These are phyloP conservation scores for Metopia argyrocephala DNA, from an alignment of 2,888 invertebrate species.

Conservation along the genomic window DNA sequence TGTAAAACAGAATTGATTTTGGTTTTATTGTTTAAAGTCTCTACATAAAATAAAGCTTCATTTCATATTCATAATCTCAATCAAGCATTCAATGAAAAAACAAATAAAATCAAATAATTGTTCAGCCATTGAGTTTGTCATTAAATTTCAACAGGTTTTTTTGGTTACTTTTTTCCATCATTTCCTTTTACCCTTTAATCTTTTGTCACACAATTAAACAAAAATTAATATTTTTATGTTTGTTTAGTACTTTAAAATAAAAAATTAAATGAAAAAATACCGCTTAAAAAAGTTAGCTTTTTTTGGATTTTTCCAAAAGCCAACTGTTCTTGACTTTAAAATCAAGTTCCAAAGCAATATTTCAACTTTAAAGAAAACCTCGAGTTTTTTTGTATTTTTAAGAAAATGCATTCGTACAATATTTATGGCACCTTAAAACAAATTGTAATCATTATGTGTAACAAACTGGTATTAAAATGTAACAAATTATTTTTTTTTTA, in stretches of 20 bases:
- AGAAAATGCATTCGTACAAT: not conserved
- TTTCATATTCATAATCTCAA: not conserved
- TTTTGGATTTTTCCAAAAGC: not conserved
- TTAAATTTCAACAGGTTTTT: conserved; percentile 17
- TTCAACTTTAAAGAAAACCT: not conserved
- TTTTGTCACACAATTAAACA: not conserved
- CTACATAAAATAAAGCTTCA: not conserved
- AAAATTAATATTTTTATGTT: not conserved
- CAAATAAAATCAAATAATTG: conserved; percentile 1
- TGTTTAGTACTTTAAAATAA: not conserved
- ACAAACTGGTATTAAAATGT: too few species aligned
- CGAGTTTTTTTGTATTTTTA: not conserved
- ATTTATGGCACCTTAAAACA: not conserved
- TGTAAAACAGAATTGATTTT: not conserved
- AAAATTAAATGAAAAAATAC: not conserved
- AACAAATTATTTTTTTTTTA: too few species aligned
- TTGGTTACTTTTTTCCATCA: not conserved
- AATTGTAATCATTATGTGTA: too few species aligned
- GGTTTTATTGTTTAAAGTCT: not conserved
- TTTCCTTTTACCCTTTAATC: not conserved
- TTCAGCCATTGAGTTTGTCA: conserved; percentile 12
- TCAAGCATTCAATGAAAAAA: too few species aligned
- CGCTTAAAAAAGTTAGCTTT: not conserved
- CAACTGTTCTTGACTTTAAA: not conserved
- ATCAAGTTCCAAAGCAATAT: not conserved